Evolutionary conservation across 1,140 invertebrate species (phyloP), one percentile per base, ranked within the genome.

Genomic region (Caerostris extrusa): DNA sequence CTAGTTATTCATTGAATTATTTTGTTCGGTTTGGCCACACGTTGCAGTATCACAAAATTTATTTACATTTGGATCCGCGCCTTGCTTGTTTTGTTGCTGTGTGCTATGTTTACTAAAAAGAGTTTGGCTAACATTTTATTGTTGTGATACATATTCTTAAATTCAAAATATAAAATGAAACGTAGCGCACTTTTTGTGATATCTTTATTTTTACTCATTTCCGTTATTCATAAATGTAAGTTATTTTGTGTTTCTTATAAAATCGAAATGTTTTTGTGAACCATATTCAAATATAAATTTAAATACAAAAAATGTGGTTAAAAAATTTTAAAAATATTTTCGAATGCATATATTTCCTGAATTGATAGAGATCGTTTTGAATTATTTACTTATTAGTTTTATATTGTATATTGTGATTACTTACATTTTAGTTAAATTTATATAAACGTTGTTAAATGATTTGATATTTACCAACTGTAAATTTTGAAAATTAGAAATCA

Each of bases 31-130:
- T 85, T 85, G 53, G 82, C 82, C 17, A 53, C 56, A 85, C 53
- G 53, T 55, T 34, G 10, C 34, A 50, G 34, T 50, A 50, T 5
- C 14, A 12, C 53, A 85, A 56, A 12, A 19, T 50, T 17, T 64
- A 64, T 88, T 88, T 50, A 50, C 53, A 64, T 88, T 64, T 67
- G 17, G 8, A 64, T 12, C 86, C 60, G 58, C 58, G 86, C 86
- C 86, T 61, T 64, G 57, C 34, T 53, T 56, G n/a, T 57, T 56
- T 56, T 55, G n/a, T 85, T 17, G n/a, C 6, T 85, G 2, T 81
- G 50, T 85, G 82, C 10, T 57, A 57, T 57, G 82, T 3, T 85
- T 85, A 34, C 50, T 55, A 85, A 58, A 55, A 19, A 77, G 50
- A 4, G 3, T 77, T 77, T 77, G 55, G 56, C 1, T 34, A 57